A percentile compares a stretch with the other conserved stretches of the same genome.
Evolutionary conservation across 1,140 invertebrate species (phyloP).

Genomic region (Agrypnia vestita): DNA sequence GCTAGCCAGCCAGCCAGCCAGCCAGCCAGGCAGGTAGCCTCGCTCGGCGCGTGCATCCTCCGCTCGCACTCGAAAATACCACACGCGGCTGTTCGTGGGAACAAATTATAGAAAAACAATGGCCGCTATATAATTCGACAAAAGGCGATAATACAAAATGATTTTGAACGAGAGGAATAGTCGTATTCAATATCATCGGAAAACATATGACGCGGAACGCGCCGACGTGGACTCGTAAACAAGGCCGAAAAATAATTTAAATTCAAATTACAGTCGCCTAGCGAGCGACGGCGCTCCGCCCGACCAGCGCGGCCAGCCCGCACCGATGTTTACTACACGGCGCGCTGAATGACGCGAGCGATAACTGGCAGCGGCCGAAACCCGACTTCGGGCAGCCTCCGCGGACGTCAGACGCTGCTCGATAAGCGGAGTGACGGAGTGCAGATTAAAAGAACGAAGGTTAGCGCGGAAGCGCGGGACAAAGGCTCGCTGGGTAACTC

Average conservation of each 20-base stretch:
- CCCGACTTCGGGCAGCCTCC: neutral
- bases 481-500: neutral
- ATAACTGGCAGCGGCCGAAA: slow-evolving; percentile 5
- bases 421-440: neutral
- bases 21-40: no score
- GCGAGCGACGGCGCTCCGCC: neutral
- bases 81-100: no score
- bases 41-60: no score
- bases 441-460: neutral
- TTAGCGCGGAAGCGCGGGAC: neutral
- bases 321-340: slow-evolving; percentile 10
- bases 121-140: neutral
- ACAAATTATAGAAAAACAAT: neutral
- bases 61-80: no score
- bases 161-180: no score
- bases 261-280: neutral
- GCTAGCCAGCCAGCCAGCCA: no score
- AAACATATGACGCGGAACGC: slow-evolving; percentile 5
- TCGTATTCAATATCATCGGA: neutral
- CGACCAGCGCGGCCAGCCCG: neutral
- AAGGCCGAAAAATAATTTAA: slow-evolving; percentile 35
- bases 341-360: slow-evolving; percentile 2
- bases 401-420: slow-evolving; percentile 29
- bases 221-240: no score
- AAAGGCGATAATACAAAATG: neutral